Conservation (phyloP, 2,797 vertebrate species). For the Ptychobarbus kaznakovi region DNA sequence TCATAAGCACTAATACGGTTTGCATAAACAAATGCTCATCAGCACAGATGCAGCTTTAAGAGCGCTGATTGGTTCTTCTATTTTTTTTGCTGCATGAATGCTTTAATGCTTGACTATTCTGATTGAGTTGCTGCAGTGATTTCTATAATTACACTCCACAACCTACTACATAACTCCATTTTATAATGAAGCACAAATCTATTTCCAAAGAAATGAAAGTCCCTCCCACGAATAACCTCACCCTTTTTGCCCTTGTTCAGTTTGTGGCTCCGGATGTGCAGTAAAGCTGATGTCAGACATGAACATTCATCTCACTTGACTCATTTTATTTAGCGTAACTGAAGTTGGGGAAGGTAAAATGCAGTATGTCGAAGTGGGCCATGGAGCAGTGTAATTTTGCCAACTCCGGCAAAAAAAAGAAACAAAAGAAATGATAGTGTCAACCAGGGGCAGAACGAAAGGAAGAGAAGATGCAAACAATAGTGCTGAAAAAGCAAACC, state of each 20-base stretch:
- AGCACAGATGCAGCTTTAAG: slow-evolving; percentile 37
- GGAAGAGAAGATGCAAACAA: slow-evolving; percentile 47
- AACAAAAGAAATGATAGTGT: slow-evolving; percentile 32
- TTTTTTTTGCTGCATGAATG: not conserved
- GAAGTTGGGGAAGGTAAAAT: slow-evolving; percentile 54
- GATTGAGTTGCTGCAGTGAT: slow-evolving; percentile 31
- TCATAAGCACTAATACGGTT: not conserved
- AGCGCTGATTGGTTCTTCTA: slow-evolving; percentile 21
- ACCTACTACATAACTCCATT: slow-evolving; percentile 14
- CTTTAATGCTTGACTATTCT: slow-evolving; percentile 10
- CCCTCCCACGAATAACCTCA: slow-evolving; percentile 6
- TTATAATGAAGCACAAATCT: not conserved
- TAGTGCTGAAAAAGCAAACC: slow-evolving; percentile 48
- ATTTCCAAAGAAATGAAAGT: slow-evolving; percentile 6
- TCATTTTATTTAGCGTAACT: slow-evolving; percentile 42
- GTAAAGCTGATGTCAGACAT: slow-evolving; percentile 54
- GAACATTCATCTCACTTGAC: slow-evolving; percentile 59
- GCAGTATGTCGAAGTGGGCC: slow-evolving; percentile 25
- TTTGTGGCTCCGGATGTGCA: slow-evolving; percentile 39
- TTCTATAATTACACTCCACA: slow-evolving; percentile 20
- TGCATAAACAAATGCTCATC: slow-evolving; percentile 44
- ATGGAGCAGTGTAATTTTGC: slow-evolving; percentile 55
- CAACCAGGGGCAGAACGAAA: slow-evolving; percentile 29
- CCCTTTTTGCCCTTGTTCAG: slow-evolving; percentile 16
- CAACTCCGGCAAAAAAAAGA: slow-evolving; percentile 50